Conservation (phyloP, 2,888 invertebrate genomes). For the Nymphalis c-album region DNA sequence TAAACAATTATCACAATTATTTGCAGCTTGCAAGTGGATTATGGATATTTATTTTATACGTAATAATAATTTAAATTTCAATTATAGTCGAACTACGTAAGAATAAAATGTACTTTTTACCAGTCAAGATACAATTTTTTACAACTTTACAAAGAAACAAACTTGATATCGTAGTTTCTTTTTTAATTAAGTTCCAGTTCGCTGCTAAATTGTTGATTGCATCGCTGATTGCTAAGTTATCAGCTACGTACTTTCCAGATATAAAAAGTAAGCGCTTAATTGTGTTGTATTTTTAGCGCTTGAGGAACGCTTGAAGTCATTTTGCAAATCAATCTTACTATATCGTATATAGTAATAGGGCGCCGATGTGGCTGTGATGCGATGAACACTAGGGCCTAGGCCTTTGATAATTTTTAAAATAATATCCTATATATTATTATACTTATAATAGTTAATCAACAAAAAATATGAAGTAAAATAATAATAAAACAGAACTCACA, state of each 20-base stretch:
- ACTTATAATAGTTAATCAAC: too few species aligned
- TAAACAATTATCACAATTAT: too few species aligned
- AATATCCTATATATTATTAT: too few species aligned
- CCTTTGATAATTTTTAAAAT: too few species aligned
- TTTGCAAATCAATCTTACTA: too few species aligned
- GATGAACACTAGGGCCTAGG: too few species aligned
- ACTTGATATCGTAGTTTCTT: not conserved
- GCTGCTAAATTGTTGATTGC: constrained; percentile 13
- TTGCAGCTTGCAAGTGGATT: too few species aligned
- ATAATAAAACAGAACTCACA: too few species aligned
- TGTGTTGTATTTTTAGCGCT: not conserved
- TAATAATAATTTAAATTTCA: not conserved
- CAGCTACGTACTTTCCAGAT: not conserved
- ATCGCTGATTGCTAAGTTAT: constrained; percentile 5
- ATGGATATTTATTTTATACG: too few species aligned
- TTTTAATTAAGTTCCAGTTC: constrained; percentile 6
- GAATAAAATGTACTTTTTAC: not conserved
- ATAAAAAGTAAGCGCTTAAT: not conserved
- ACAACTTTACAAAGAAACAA: constrained; percentile 1
- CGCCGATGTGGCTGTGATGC: too few species aligned
- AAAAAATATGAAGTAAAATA: too few species aligned
- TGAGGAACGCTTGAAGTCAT: not conserved
- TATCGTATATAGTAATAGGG: too few species aligned
- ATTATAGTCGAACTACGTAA: not conserved
- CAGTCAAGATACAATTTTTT: not conserved